These are phyloP conservation scores for Callorhinus ursinus DNA, from an alignment of 2,113 vertebrate genomes.

Conservation along the genomic window DNA sequence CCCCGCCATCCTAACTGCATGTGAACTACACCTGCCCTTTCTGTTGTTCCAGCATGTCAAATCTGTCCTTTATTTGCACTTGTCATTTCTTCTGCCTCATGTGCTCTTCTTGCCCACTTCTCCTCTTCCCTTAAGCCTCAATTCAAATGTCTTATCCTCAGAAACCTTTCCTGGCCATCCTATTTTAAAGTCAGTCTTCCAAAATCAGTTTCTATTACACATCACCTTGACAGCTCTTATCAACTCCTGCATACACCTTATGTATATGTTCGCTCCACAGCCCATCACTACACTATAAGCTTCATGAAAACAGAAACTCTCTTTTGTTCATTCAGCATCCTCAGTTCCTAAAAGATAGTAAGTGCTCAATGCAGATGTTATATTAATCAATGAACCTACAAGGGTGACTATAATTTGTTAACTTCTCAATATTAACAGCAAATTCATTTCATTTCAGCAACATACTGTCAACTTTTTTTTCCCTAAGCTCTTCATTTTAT, in stretches of 20 bases:
- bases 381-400: not conserved
- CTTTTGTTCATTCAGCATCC: not conserved
- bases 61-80: not conserved
- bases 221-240: not conserved
- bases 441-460: constrained; percentile 15
- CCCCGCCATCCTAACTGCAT: not conserved
- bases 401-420: not conserved
- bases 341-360: not conserved
- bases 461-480: not conserved
- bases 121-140: not conserved
- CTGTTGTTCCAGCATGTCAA: not conserved
- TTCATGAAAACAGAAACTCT: not conserved
- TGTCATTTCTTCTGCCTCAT: not conserved
- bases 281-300: not conserved
- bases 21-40: not conserved
- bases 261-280: not conserved
- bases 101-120: not conserved
- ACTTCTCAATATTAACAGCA: not conserved
- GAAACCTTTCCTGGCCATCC: not conserved
- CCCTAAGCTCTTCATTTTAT: not conserved
- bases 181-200: not conserved
- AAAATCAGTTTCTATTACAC: not conserved
- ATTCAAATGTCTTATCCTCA: not conserved
- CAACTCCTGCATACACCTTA: not conserved
- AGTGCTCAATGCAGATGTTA: not conserved